Evolutionary conservation across 1,140 invertebrate genomes (phyloP), one percentile per base, ranked within the genome.

Genomic region (Lerema accius): DNA sequence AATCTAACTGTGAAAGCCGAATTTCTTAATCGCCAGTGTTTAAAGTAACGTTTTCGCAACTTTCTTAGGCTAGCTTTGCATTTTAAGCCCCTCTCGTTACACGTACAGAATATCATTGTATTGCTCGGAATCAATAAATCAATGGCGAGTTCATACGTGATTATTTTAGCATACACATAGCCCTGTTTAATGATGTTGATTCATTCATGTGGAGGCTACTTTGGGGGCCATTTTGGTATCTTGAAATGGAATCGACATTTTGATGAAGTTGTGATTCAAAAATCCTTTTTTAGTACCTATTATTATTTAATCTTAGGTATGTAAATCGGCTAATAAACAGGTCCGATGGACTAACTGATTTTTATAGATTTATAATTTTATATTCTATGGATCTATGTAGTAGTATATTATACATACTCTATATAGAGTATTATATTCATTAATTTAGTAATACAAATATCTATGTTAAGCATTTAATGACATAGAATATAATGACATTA

Each of bases 141-240:
- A 48, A 26, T 48, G 11, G 11, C 11, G 26, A 28, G 45, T 48
- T 48, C 45, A 48, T 13, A 48, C 45, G 45, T 48, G 45, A 48
- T 48, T 48, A 14, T 28, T 48, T 48, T 48, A 48, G 45, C 45
- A 48, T 48, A 48, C 23, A 17, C 11, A 28, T 28, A 26, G 45
- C 6, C 13, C 45, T 28, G 45, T 26, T 48, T 48, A 48, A 23
- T 28, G 26, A 28, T 48, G 45, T 13, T 28, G 9, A 48, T 28
- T 28, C 23, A 48, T 48, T 28, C 45, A 9, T 13, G 19, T 14
- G 14, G 45, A 48, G 45, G 45, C 45, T 28, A 48, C 5, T 48
- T 28, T 37, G 35, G 23, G 45, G n/a, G 4, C 43, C 11, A 11
- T 48, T 28, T 28, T 48, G 9, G 45, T 28, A 28, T 5, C n/a